Evolutionary conservation across 2,113 vertebrate genomes (phyloP).

Genomic region (Chamaetylas fuelleborni): DNA sequence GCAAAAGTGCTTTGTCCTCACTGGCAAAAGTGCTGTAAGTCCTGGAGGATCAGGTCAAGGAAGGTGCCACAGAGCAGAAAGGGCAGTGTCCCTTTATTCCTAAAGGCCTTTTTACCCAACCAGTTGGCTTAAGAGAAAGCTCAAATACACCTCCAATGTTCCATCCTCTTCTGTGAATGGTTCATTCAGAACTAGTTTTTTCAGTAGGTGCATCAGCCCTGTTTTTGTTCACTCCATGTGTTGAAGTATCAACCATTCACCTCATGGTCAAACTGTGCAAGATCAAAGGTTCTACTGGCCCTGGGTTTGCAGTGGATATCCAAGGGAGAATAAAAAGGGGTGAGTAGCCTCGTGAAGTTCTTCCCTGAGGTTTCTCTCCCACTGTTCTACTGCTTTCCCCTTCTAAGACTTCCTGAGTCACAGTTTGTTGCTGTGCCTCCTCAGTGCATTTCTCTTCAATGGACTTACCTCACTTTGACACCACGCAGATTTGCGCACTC

Average conservation of each 20-base stretch:
- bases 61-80: neutral
- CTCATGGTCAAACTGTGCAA: neutral
- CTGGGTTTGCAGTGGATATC: neutral
- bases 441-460: neutral
- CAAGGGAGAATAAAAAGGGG: neutral
- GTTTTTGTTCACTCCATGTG: neutral
- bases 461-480: neutral
- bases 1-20: neutral
- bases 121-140: neutral
- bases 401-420: neutral
- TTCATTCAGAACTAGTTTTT: neutral
- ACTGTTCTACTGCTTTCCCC: neutral
- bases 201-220: neutral
- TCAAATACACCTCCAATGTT: neutral
- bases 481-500: neutral
- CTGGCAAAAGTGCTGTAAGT: neutral
- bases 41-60: neutral
- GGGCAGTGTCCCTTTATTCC: neutral
- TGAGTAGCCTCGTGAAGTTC: rapidly evolving
- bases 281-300: neutral
- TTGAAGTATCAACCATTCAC: neutral
- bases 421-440: neutral
- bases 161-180: neutral
- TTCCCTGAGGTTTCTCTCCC: neutral
- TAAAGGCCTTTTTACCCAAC: neutral